These are phyloP conservation scores for Drosophila pseudoananassae DNA, from an alignment of 1,140 invertebrate genomes.

Conservation along the genomic window DNA sequence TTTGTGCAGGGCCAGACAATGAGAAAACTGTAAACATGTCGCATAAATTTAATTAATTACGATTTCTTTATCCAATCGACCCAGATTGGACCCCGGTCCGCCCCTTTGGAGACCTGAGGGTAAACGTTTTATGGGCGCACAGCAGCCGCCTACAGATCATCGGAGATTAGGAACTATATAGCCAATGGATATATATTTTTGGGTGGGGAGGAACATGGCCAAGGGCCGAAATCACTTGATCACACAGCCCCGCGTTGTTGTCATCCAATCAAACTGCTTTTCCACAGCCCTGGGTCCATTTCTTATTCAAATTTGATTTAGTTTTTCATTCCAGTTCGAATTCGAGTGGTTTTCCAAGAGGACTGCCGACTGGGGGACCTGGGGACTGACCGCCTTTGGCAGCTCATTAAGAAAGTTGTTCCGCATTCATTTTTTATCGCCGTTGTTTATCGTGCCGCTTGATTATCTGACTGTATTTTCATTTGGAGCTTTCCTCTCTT, in stretches of 20 bases:
- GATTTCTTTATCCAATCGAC: constrained; percentile 81
- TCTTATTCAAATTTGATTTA: constrained; percentile 82
- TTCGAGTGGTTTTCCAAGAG: neutral
- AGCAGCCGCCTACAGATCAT: constrained; percentile 78
- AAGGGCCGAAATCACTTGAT: constrained; percentile 66
- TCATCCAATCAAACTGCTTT: constrained; percentile 59
- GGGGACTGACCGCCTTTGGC: constrained; percentile 67
- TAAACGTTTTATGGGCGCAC: constrained; percentile 77
- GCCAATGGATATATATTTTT: neutral
- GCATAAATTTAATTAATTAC: constrained; percentile 83
- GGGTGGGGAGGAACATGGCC: constrained; percentile 2
- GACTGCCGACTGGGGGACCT: neutral
- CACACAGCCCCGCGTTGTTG: constrained; percentile 49
- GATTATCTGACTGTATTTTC: constrained; percentile 56
- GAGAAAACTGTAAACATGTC: constrained; percentile 81
- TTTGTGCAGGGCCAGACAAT: constrained; percentile 61
- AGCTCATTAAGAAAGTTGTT: constrained; percentile 82
- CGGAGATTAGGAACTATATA: constrained; percentile 57
- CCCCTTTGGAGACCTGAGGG: constrained; percentile 5
- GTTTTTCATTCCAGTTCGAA: constrained; percentile 44
- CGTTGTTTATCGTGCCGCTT: constrained; percentile 70
- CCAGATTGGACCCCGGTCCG: constrained; percentile 39
- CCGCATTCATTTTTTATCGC: constrained; percentile 80
- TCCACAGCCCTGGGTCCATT: constrained; percentile 50
- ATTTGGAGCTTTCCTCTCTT: constrained; percentile 56